Conservation (phyloP, 2,797 vertebrate species). For the Hydrophis major region DNA sequence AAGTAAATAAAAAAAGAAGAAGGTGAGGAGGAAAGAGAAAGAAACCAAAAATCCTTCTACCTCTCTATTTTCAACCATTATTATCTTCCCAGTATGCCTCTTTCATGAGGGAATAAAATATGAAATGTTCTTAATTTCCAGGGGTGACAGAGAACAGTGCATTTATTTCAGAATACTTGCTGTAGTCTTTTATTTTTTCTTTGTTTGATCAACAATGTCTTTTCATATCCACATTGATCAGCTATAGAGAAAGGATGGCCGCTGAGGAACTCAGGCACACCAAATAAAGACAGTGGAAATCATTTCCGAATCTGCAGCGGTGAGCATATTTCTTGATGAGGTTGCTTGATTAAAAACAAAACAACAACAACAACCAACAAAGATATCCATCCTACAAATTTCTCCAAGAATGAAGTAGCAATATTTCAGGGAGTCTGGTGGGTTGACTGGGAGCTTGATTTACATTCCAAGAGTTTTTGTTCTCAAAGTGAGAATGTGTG, state of each 20-base stretch:
- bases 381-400: background rate
- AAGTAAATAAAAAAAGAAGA: background rate
- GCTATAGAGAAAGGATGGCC: too few species aligned
- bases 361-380: too few species aligned
- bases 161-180: background rate
- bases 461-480: background rate
- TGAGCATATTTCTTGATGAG: background rate
- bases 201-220: background rate
- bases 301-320: background rate
- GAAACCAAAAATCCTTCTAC: background rate
- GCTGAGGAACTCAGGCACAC: background rate
- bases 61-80: background rate
- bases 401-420: background rate
- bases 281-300: background rate
- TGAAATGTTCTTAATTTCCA: background rate
- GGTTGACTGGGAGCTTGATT: background rate
- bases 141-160: too few species aligned
- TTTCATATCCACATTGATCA: background rate
- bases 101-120: background rate
- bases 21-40: background rate
- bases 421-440: background rate
- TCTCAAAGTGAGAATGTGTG: background rate
- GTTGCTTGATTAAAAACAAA: background rate
- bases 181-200: too few species aligned
- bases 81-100: background rate